phyloP scores from a whole-genome alignment of 2,888 invertebrate species.

The Lomographa bimaculata region DNA sequence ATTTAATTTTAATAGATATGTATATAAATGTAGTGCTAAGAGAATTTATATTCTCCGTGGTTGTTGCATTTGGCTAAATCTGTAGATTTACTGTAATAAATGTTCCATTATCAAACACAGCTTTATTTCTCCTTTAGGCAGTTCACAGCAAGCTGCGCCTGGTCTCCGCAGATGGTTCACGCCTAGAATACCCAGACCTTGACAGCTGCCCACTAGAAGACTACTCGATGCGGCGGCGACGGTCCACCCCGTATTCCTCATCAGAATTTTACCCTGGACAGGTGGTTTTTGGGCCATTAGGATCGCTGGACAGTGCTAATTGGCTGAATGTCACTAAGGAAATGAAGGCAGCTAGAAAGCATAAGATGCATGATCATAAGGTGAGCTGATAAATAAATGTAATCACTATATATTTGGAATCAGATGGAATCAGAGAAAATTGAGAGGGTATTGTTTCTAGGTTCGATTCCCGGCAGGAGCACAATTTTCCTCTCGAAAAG shows the following conservation, averaged over 20 bases:
- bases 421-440: too few relatives aligned
- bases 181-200: slow-evolving; percentile 86
- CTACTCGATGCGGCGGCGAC: slow-evolving; percentile 86
- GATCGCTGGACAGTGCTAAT: slow-evolving; percentile 89
- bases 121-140: slow-evolving; percentile 72
- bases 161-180: slow-evolving; percentile 86
- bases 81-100: too few relatives aligned
- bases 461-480: too few relatives aligned
- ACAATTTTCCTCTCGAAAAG: too few relatives aligned
- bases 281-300: slow-evolving; percentile 88
- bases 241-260: slow-evolving; percentile 72
- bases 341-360: slow-evolving; percentile 86
- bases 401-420: too few relatives aligned
- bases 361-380: slow-evolving; percentile 83
- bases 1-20: too few relatives aligned
- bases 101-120: too few relatives aligned
- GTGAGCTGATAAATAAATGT: slow-evolving; percentile 41
- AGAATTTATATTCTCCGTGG: too few relatives aligned
- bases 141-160: slow-evolving; percentile 87
- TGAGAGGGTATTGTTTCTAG: too few relatives aligned
- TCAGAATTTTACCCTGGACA: slow-evolving; percentile 78
- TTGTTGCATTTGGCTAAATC: too few relatives aligned
- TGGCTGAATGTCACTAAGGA: slow-evolving; percentile 92
- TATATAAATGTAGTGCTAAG: too few relatives aligned
- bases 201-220: slow-evolving; percentile 89